phyloP scores from a whole-genome alignment of 1,140 invertebrate genomes.

The Drosophila paulistorum region DNA sequence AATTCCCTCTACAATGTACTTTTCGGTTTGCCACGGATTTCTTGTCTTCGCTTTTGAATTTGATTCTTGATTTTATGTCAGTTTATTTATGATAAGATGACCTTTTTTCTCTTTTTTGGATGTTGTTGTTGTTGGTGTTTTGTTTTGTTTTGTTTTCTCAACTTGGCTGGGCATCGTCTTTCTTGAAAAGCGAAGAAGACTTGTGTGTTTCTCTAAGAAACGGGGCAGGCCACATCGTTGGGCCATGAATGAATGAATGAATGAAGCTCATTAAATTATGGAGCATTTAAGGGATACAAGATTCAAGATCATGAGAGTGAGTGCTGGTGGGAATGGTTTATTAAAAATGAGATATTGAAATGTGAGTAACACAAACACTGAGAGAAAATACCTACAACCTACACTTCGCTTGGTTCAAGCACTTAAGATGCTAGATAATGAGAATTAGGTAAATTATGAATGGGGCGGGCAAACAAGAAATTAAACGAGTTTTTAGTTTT shows the following conservation, averaged over 20 bases:
- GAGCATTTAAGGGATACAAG: constrained; percentile 50
- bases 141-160: constrained; percentile 4
- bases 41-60: constrained; percentile 73
- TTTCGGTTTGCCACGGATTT: constrained; percentile 73
- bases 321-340: constrained; percentile 49
- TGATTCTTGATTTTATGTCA: constrained; percentile 82
- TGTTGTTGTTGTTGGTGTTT: background rate
- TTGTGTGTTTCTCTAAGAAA: constrained; percentile 45
- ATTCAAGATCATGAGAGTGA: too few relatives aligned
- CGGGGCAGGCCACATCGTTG: constrained; percentile 29
- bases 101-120: constrained; percentile 50
- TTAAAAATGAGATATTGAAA: constrained; percentile 56
- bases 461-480: background rate
- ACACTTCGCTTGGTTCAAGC: background rate
- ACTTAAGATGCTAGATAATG: constrained; percentile 9
- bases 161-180: constrained; percentile 25
- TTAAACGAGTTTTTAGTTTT: too few relatives aligned
- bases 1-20: constrained; percentile 75
- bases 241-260: constrained; percentile 66
- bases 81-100: constrained; percentile 82
- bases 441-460: background rate
- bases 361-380: constrained; percentile 59
- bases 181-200: constrained; percentile 42
- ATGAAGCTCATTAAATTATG: constrained; percentile 79
- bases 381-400: constrained; percentile 2